Percentiles rank a stretch among this genome's conserved stretches.
Conservation (phyloP, 2,113 vertebrate genomes). For the Axis porcinus region DNA sequence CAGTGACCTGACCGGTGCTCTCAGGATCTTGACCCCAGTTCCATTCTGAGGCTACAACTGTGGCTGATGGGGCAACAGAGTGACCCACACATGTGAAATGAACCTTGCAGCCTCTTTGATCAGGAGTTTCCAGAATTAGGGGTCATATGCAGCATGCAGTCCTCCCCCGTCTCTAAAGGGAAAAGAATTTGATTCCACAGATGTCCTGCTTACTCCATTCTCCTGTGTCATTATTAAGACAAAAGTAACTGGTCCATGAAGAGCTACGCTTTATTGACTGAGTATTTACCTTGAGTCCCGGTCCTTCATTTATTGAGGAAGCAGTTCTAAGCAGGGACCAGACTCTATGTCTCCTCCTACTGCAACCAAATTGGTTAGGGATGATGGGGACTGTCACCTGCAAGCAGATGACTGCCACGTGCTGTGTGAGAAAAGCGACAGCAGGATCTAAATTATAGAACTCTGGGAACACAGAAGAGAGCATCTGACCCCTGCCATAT, state of each 20-base stretch:
- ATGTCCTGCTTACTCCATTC: no score
- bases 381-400: neutral
- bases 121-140: neutral
- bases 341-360: neutral
- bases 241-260: no score
- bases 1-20: neutral
- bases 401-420: neutral
- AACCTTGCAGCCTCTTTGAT: neutral
- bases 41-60: neutral
- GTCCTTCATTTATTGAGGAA: neutral
- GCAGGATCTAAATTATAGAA: neutral
- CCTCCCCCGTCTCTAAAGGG: neutral
- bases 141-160: neutral
- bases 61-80: neutral
- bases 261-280: no score
- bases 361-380: fast-evolving
- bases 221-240: no score
- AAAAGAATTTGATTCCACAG: neutral
- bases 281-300: neutral
- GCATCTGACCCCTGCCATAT: neutral
- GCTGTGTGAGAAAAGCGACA: neutral
- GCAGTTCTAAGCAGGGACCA: neutral
- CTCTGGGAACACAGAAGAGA: neutral
- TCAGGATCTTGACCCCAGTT: neutral
- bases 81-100: neutral